Percentiles rank a stretch among this genome's conserved stretches.
phyloP scores from a whole-genome alignment of 2,888 invertebrate species.

The Agelastica alni region DNA sequence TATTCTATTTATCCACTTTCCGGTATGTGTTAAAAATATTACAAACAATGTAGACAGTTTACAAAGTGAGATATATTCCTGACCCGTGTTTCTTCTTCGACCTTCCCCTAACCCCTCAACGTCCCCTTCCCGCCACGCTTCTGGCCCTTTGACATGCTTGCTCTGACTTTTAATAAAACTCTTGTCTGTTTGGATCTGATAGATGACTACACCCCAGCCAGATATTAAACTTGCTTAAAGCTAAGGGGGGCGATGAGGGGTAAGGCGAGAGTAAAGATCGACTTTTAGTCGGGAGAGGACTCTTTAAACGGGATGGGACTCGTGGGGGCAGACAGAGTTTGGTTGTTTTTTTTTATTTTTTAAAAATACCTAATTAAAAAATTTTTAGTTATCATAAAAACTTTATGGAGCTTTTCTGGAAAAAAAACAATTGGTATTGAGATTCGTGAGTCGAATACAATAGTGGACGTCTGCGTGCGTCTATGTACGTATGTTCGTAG shows the following conservation, averaged over 20 bases:
- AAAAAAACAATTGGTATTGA: no score
- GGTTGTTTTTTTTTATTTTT: neutral
- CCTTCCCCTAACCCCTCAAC: neutral
- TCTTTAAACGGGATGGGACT: constrained; percentile 15
- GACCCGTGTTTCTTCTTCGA: constrained; percentile 5
- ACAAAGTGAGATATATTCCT: constrained; percentile 6
- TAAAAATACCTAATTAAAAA: neutral
- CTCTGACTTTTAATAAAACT: constrained; percentile 62
- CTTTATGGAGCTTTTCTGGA: neutral
- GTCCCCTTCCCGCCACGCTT: constrained; percentile 2
- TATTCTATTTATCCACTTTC: no score
- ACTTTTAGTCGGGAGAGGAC: constrained; percentile 16
- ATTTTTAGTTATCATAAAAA: neutral
- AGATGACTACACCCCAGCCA: constrained; percentile 61
- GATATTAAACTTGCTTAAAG: constrained; percentile 56
- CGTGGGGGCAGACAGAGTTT: constrained; percentile 6
- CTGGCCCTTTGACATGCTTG: constrained; percentile 56
- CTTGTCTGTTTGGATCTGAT: constrained; percentile 63
- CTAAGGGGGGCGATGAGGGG: neutral
- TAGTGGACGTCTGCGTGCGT: no score
- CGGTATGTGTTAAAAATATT: no score
- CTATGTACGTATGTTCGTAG: no score
- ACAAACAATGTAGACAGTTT: no score
- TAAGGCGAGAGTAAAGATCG: constrained; percentile 11
- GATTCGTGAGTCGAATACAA: no score